phyloP scores from a whole-genome alignment of 2,113 vertebrate genomes.

The Natator depressus region DNA sequence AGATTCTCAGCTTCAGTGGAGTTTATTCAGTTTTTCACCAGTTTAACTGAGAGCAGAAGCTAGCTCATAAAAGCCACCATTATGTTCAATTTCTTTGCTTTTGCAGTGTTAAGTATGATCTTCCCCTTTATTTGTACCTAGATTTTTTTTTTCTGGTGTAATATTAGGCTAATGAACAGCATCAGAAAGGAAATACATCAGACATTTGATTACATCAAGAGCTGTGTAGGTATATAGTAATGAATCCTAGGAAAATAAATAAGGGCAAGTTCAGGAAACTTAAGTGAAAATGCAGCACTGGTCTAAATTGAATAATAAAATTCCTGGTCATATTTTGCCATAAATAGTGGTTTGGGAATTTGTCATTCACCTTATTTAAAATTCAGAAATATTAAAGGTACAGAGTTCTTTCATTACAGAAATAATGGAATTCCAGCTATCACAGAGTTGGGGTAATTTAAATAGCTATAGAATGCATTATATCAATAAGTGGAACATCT shows the following conservation, averaged over 20 bases:
- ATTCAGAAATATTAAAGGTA: conserved; percentile 84
- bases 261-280: conserved; percentile 73
- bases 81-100: not conserved
- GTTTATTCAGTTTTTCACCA: not conserved
- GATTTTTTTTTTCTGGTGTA: conserved; percentile 25
- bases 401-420: conserved; percentile 77
- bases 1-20: conserved; percentile 24
- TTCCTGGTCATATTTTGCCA: conserved; percentile 80
- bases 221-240: conserved; percentile 59
- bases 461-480: conserved; percentile 77
- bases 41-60: not conserved
- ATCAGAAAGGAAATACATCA: conserved; percentile 75
- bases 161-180: conserved; percentile 68
- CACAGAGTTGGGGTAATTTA: conserved; percentile 80
- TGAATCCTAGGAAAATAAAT: conserved; percentile 77
- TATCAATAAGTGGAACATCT: conserved; percentile 80
- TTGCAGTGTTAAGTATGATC: not conserved
- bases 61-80: not conserved
- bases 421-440: conserved; percentile 84
- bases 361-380: conserved; percentile 83
- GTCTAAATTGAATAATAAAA: conserved; percentile 83
- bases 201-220: conserved; percentile 39
- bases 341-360: conserved; percentile 82
- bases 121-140: not conserved
- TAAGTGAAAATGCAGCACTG: conserved; percentile 74